Evolutionary conservation across 2,888 invertebrate species (phyloP).

Genomic region (Chouioia cunea): DNA sequence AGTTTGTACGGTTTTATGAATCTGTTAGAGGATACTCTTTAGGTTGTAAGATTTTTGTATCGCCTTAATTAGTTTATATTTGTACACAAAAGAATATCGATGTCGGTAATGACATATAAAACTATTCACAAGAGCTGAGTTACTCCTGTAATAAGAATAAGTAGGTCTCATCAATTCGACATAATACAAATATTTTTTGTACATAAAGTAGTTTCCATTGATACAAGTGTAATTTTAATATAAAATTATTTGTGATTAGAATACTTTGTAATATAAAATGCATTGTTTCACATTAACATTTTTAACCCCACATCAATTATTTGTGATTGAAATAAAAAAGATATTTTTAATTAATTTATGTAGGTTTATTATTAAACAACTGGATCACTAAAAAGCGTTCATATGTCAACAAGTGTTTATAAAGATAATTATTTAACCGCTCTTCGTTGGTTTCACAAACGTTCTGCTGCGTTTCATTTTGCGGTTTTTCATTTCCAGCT

Average conservation of each 20-base stretch:
- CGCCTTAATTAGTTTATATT: slow-evolving; percentile 17
- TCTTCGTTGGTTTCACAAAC: slow-evolving; percentile 72
- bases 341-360: slow-evolving; percentile 25
- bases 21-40: slow-evolving; percentile 37
- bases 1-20: slow-evolving; percentile 40
- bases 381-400: slow-evolving; percentile 39
- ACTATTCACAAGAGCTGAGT: slow-evolving; percentile 26
- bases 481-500: slow-evolving; percentile 77
- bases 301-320: neutral
- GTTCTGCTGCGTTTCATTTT: slow-evolving; percentile 75
- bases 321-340: slow-evolving; percentile 11
- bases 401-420: slow-evolving; percentile 30
- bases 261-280: slow-evolving; percentile 47
- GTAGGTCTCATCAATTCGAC: slow-evolving; percentile 34
- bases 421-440: slow-evolving; percentile 31
- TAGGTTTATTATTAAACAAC: slow-evolving; percentile 20
- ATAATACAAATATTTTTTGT: slow-evolving; percentile 43
- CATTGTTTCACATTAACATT: slow-evolving; percentile 31
- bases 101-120: slow-evolving; percentile 5
- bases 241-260: slow-evolving; percentile 39
- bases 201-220: slow-evolving; percentile 40
- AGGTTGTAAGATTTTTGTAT: slow-evolving; percentile 40
- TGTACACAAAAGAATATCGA: slow-evolving; percentile 25
- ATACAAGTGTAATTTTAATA: slow-evolving; percentile 43
- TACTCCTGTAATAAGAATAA: slow-evolving; percentile 9